These are phyloP conservation scores for Neoscelio sp. DNA, from an alignment of 2,888 invertebrate genomes.

Conservation along the genomic window DNA sequence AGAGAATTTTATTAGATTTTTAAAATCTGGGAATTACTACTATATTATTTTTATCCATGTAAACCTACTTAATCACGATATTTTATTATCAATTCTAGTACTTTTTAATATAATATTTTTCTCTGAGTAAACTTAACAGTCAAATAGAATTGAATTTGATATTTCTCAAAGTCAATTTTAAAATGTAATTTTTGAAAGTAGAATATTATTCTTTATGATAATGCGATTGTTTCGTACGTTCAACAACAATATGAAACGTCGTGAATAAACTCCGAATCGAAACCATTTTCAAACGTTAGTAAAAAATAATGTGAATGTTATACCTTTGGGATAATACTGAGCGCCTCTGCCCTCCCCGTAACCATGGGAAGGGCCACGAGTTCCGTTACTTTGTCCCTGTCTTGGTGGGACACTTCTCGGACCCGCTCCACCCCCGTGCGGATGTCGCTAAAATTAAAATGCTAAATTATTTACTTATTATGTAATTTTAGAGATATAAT, in stretches of 20 bases:
- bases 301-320: constrained; percentile 63
- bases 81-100: no score
- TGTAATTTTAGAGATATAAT: no score
- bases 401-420: constrained; percentile 79
- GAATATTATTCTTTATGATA: constrained; percentile 1
- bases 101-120: no score
- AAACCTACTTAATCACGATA: no score
- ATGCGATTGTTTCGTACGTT: background rate
- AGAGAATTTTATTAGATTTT: no score
- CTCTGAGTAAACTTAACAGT: no score
- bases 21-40: no score
- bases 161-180: no score
- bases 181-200: background rate
- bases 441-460: constrained; percentile 80
- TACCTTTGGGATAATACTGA: constrained; percentile 90
- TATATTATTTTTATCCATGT: no score
- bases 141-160: constrained; percentile 1
- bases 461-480: background rate
- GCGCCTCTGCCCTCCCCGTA: constrained; percentile 88
- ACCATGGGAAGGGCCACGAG: constrained; percentile 87
- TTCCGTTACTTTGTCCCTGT: constrained; percentile 76
- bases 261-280: constrained; percentile 59
- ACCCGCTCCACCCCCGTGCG: constrained; percentile 82
- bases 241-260: constrained; percentile 11
- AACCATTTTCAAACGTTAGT: constrained; percentile 38